A percentile compares a stretch with the other conserved stretches of the same genome.
phyloP scores from a whole-genome alignment of 2,113 vertebrate species.

The Brachionichthys hirsutus region DNA sequence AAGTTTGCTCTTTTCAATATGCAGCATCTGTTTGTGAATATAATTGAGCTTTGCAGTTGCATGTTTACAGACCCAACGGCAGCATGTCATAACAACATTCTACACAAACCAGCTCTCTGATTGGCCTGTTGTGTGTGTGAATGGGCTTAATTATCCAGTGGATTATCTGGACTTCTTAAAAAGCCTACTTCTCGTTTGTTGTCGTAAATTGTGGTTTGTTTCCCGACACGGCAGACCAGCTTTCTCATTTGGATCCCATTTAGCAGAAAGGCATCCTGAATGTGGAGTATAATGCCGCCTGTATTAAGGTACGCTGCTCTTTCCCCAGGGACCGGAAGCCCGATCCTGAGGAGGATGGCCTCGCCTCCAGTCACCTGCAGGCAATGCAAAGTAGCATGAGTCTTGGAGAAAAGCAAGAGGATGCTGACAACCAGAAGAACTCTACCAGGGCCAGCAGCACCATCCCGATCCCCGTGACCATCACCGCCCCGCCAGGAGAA shows the following conservation, averaged over 20 bases:
- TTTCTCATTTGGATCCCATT: not conserved
- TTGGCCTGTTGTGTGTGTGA: too few species aligned
- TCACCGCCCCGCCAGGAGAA: conserved; percentile 74
- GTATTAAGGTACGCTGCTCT: conserved; percentile 8
- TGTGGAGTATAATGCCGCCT: conserved; percentile 10
- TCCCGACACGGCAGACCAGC: conserved; percentile 6
- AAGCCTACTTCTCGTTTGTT: not conserved
- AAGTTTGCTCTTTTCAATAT: too few species aligned
- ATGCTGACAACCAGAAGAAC: conserved; percentile 93
- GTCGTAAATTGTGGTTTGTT: conserved; percentile 3
- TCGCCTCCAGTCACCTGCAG: conserved; percentile 67
- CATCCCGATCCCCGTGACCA: conserved; percentile 85
- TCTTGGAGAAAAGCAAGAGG: conserved; percentile 87
- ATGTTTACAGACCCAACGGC: too few species aligned
- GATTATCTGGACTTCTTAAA: not conserved
- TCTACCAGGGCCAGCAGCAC: conserved; percentile 83
- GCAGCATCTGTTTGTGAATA: too few species aligned
- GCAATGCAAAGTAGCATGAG: conserved; percentile 53
- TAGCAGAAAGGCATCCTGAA: conserved; percentile 1
- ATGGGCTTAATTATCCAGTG: not conserved
- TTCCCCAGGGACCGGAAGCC: conserved; percentile 78
- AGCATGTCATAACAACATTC: too few species aligned
- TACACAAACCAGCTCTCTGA: too few species aligned
- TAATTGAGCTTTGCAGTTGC: too few species aligned
- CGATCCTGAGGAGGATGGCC: conserved; percentile 75